Evolutionary conservation across 2,113 vertebrate species (phyloP), one percentile per base, ranked within the genome.

Genomic region (Syrmaticus mikado): DNA sequence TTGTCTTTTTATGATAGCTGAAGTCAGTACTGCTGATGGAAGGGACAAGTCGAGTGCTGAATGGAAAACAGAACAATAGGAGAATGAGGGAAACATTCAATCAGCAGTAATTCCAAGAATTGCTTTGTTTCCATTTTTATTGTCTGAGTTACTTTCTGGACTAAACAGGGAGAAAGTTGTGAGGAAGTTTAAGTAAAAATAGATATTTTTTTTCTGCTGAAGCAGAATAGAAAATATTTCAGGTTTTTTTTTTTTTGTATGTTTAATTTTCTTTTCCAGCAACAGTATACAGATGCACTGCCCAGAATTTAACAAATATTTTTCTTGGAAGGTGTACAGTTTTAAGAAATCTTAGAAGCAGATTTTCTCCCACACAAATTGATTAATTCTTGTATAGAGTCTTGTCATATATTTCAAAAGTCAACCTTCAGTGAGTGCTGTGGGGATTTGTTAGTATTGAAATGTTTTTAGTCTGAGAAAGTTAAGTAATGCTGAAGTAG

Each of bases 291-390:
- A 86, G 50, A 78, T 71, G 22, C 22, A 66, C 12, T 66, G 45
- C 19, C 41, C 50, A 58, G 27, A 77, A 19, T 86, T 85, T 68
- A 61, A 68, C 21, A 88, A 76, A 34, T 62, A 87, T 82, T 87
- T 92, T 89, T 91, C 38, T 89, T 93, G 67, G 78, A 82, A 89
- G 27, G 15, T 30, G 72, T 65, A 77, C 2, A 28, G 10, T 79
- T 93, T 58, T 22, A 58, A 90, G 75, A 85, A 57, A 85, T 91
- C 6, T 67, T 91, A 87, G 32, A 55, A 94, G 77, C 13, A 79
- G 34, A 7, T 73, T 76, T 95, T 94, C 40, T 74, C 73, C 53
- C 80, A n/a, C 81, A 89, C 22, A 62, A 9, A 36, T 55, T 64
- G 25, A 77, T 72, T 95, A 43, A 72, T 92, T 89, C 52, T 95